These are phyloP conservation scores for Fulmarus glacialis DNA, from an alignment of 2,113 vertebrate genomes.

Conservation along the genomic window DNA sequence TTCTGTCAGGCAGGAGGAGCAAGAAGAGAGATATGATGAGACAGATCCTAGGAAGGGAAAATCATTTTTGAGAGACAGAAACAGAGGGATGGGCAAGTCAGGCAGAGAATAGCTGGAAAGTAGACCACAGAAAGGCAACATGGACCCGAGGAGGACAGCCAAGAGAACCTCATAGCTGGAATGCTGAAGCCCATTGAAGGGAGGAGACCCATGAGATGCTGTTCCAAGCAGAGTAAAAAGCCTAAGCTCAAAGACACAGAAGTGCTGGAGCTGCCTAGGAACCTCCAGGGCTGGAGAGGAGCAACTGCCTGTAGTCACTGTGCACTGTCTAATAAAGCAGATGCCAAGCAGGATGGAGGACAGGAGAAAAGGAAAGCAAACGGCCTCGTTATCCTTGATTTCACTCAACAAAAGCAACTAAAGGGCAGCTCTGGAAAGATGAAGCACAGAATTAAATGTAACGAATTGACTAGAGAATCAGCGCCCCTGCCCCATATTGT, in stretches of 20 bases:
- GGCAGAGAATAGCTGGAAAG: neutral
- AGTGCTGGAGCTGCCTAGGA: neutral
- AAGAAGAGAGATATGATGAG: neutral
- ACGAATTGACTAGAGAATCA: neutral
- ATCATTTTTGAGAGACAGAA: neutral
- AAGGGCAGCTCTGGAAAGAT: neutral
- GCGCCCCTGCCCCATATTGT: neutral
- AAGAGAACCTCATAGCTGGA: neutral
- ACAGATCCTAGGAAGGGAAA: neutral
- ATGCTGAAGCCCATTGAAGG: neutral
- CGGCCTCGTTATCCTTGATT: neutral
- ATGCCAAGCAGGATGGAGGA: neutral
- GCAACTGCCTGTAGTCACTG: neutral
- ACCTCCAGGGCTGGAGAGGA: neutral
- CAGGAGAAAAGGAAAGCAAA: neutral
- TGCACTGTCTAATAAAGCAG: neutral
- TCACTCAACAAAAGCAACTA: conserved; percentile 1
- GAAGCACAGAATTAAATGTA: neutral
- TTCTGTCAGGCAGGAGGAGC: neutral
- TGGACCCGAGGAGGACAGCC: neutral
- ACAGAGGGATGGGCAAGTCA: neutral
- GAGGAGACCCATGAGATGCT: neutral
- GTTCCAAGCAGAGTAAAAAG: neutral
- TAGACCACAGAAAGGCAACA: neutral
- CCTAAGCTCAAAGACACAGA: neutral